Base-by-base conservation (phyloP, 37 sponge, comb jelly and placozoan genomes). In the Crambe crambe region DNA sequence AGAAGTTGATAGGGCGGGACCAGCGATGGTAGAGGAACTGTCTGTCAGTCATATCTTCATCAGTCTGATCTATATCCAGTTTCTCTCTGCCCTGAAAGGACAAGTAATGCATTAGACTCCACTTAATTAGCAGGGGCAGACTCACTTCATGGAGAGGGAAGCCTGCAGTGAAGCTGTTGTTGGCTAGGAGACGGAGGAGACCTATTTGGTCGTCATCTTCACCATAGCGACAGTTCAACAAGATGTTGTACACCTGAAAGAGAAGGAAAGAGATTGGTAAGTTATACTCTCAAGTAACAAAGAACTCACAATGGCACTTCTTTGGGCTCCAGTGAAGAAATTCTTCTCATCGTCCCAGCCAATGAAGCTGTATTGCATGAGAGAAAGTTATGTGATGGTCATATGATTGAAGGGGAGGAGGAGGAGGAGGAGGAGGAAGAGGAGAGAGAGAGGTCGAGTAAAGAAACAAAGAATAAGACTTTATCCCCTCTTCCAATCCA, bases 81-180 rank as follows among this genome's bases (percentile, higher is more conserved):
- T 41, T 60, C 47, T 60, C 34, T 20, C 42, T 42, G 22, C 81
- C 58, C 81, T 81, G 62, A 29, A 31, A 4, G n/a, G 35, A 59
- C 25, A 40, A 58, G 23, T 4, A n/a, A n/a, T 15, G 12, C 51
- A 47, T 15, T 12, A 47, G 12, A 6, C 6, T 15, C 51, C 6
- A 47, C 51, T 15, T 15, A 6, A 47, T 15, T 12, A 15, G 12
- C 51, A 15, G 12, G 10, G 6, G 12, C 51, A 47, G 6, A 12
- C 80, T 72, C 38, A 90, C 93, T 34, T 91, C 92, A 67, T 96
- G 96, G 34, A 96, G 86, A 18, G 96, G 96, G 74, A 77, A 96
- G 22, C 79, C 88, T 15, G 78, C 86, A 37, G 44, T 61, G 80
- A 92, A 90, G 62, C 80, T 59, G 2, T 66, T 67, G 75, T 87